These are phyloP conservation scores for Solenopsis fugax DNA, from an alignment of 1,140 invertebrate genomes.

Conservation along the genomic window DNA sequence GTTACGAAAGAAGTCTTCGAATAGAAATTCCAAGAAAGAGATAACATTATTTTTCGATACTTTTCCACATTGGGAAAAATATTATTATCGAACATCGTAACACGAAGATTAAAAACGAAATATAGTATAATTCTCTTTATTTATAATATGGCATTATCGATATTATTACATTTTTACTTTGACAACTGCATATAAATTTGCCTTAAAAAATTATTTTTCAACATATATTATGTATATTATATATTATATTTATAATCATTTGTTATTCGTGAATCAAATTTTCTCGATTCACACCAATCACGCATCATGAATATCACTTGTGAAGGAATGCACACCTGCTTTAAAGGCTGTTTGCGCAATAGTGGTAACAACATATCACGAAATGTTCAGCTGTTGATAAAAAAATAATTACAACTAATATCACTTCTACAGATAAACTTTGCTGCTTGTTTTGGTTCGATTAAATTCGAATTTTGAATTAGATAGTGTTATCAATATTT, in stretches of 20 bases:
- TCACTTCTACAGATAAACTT: too few relatives aligned
- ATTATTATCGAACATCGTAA: not conserved
- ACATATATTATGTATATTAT: too few relatives aligned
- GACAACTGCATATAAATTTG: not conserved
- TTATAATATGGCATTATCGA: not conserved
- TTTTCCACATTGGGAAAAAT: not conserved
- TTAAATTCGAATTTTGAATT: not conserved
- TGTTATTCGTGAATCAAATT: not conserved
- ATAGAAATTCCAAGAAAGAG: not conserved
- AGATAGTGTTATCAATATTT: not conserved
- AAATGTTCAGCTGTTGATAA: constrained; percentile 56
- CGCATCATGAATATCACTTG: constrained; percentile 74
- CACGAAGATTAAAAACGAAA: not conserved
- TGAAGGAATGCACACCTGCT: constrained; percentile 80
- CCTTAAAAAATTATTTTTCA: not conserved
- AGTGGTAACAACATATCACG: constrained; percentile 28
- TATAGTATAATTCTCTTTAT: not conserved
- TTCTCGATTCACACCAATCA: not conserved
- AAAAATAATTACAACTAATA: constrained; percentile 58
- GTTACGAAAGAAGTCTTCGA: not conserved
- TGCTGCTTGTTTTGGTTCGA: not conserved
- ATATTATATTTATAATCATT: not conserved
- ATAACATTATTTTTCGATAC: constrained; percentile 17
- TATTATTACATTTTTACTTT: not conserved
- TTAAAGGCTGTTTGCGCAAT: constrained; percentile 48